Evolutionary conservation across 2,888 invertebrate species (phyloP).

Genomic region (Phytoseiulus persimilis): DNA sequence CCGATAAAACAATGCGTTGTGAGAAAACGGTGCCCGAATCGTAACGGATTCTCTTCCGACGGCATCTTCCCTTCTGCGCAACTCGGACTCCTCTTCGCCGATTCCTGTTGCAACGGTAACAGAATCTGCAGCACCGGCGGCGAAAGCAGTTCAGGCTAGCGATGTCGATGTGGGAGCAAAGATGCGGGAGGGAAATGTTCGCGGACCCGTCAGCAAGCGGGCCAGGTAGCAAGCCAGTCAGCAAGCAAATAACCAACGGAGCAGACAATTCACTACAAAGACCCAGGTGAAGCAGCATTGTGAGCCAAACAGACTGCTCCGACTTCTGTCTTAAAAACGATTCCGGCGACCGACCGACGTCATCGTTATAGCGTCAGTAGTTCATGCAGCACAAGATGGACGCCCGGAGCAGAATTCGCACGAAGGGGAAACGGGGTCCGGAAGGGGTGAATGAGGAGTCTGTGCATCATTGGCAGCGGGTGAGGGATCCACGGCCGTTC

Average conservation of each 20-base stretch:
- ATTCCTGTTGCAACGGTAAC: background rate
- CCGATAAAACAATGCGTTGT: background rate
- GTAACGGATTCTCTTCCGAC: background rate
- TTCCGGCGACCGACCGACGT: background rate
- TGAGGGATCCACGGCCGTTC: no score
- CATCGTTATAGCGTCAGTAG: background rate
- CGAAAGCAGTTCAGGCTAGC: background rate
- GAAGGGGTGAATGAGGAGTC: no score
- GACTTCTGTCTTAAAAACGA: background rate
- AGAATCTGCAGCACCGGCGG: background rate
- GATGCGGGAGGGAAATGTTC: background rate
- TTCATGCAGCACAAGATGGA: no score
- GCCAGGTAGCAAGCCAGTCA: background rate
- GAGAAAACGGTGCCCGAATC: background rate
- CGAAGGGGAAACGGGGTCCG: no score
- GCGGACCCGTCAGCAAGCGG: background rate
- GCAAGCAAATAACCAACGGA: background rate
- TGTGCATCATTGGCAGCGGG: no score
- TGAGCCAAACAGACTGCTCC: background rate
- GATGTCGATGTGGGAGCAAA: background rate
- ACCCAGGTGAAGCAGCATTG: background rate
- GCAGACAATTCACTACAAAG: background rate
- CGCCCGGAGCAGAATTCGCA: no score
- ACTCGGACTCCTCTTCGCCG: background rate
- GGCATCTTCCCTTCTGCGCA: background rate